phyloP scores from a whole-genome alignment of 2,888 invertebrate genomes.

The Rapana venosa region DNA sequence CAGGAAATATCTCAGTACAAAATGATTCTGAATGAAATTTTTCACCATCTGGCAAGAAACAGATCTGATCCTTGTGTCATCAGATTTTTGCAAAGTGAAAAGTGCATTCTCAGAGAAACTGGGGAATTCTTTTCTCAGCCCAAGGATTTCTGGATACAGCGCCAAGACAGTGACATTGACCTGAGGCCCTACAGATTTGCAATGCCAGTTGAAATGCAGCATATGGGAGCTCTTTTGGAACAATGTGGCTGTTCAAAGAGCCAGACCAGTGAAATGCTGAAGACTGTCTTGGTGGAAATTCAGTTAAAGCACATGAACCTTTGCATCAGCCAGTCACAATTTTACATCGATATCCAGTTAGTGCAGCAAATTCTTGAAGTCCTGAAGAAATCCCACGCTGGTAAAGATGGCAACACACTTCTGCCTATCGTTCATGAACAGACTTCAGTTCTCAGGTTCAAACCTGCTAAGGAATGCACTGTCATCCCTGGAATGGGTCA shows the following conservation, averaged over 20 bases:
- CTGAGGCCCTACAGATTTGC: slow-evolving; percentile 29
- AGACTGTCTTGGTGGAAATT: slow-evolving; percentile 9
- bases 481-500: slow-evolving; percentile 12
- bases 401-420: not conserved
- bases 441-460: slow-evolving; percentile 37
- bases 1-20: slow-evolving; percentile 14
- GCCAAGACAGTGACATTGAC: slow-evolving; percentile 7
- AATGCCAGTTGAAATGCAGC: slow-evolving; percentile 11
- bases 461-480: slow-evolving; percentile 43
- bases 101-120: slow-evolving; percentile 16
- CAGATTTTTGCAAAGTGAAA: not conserved
- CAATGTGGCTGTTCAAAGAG: not conserved
- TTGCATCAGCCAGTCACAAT: not conserved
- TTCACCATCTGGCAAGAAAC: not conserved
- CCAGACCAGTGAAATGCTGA: slow-evolving; percentile 18
- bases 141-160: slow-evolving; percentile 24
- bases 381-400: not conserved
- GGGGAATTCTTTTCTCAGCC: slow-evolving; percentile 8
- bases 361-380: slow-evolving; percentile 32
- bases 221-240: not conserved
- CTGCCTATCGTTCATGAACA: slow-evolving; percentile 43
- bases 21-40: not conserved
- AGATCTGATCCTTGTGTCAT: not conserved
- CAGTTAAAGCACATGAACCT: not conserved
- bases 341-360: not conserved